Base-by-base conservation (phyloP, 2,797 vertebrate species). In the Notolabrus celidotus region DNA sequence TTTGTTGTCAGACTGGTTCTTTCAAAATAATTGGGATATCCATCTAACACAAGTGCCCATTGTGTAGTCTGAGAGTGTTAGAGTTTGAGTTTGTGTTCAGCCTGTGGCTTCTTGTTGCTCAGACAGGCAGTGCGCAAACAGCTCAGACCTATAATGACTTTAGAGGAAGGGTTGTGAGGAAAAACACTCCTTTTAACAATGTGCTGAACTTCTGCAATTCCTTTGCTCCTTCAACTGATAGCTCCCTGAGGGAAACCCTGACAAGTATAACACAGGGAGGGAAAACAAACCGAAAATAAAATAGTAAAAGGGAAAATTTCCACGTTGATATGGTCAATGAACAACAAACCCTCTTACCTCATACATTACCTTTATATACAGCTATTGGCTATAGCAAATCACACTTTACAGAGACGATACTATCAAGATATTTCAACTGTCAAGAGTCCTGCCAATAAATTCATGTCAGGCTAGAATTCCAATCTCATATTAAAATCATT, bases 151-250 rank as follows among this genome's bases (percentile, higher is more conserved):
- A 54, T 83, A 86, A 88, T 81, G 71, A 78, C 74, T 85, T 71
- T 63, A 46, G 61, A 77, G 67, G 60, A 73, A 65, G 63, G 42
- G 45, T 73, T 75, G 64, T 47, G 61, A 86, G 33, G 34, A 47
- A 82, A 83, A 87, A 81, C 64, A 77, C 20, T 78, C 59, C 25
- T 84, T 80, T 83, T 76, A 82, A 86, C 77, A 89, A 81, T 61
- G 66, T 74, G 61, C 58, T 80, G 59, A 77, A 78, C 63, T 80
- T 80, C 25, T 74, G 62, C 51, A 66, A 68, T 80, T 80, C 55
- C 43, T 75, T 79, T 63, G 55, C 60, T 76, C 25, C 47, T 55
- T 70, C 51, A 45, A 51, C 29, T 74, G 54, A 87, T 47, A 85
- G 83, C 42, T 66, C 49, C 45, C 66, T 9, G 23, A 46, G 49